These are phyloP conservation scores for Drymodes brunneopygia DNA, from an alignment of 2,113 vertebrate species.

Conservation along the genomic window DNA sequence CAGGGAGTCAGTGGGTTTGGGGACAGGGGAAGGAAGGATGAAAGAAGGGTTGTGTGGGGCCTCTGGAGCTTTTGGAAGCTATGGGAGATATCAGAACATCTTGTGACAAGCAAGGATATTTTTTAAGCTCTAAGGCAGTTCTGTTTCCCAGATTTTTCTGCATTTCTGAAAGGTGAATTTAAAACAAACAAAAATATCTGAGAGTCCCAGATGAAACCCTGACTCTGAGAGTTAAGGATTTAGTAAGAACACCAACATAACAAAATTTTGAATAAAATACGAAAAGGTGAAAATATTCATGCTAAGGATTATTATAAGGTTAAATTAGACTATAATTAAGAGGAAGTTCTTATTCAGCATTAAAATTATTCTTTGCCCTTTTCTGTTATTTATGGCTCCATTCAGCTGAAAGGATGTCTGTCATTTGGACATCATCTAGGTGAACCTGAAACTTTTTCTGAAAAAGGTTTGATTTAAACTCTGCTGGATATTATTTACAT, in stretches of 20 bases:
- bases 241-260: not conserved
- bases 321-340: not conserved
- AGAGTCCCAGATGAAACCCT: not conserved
- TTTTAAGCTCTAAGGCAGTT: not conserved
- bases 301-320: not conserved
- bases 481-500: not conserved
- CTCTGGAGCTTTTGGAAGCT: not conserved
- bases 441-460: not conserved
- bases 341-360: not conserved
- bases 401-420: not conserved
- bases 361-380: not conserved
- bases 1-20: rapidly evolving
- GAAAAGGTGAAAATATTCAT: not conserved
- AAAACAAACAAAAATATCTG: not conserved
- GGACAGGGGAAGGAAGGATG: not conserved
- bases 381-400: not conserved
- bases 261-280: not conserved
- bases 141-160: not conserved
- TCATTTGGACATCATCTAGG: not conserved
- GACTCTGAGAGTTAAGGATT: not conserved
- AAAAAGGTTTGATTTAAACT: not conserved
- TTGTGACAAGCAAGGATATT: not conserved
- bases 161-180: not conserved
- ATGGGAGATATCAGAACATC: not conserved
- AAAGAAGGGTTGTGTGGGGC: not conserved